These are phyloP conservation scores for Nymphalis io DNA, from an alignment of 1,140 invertebrate genomes.

Conservation along the genomic window DNA sequence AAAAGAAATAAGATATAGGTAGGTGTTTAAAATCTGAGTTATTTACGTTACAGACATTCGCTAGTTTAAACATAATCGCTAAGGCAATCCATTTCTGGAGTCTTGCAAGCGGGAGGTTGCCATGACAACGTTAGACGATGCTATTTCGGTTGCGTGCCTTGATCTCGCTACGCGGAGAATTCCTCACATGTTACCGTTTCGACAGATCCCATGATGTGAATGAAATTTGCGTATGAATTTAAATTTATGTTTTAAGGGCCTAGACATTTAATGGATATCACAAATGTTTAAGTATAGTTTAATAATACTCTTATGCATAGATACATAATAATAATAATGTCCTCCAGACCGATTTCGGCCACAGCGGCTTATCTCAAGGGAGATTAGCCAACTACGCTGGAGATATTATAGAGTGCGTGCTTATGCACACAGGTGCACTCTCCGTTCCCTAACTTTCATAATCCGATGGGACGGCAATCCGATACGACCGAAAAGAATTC, in stretches of 20 bases:
- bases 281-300: no score
- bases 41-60: background rate
- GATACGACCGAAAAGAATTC: no score
- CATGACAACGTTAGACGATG: constrained; percentile 16
- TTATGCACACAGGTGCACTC: no score
- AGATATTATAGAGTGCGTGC: no score
- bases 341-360: no score
- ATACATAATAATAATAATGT: no score
- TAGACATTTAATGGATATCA: no score
- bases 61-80: background rate
- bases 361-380: no score
- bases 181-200: constrained; percentile 13
- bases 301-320: no score
- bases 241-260: background rate
- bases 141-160: constrained; percentile 19
- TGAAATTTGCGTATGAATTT: constrained; percentile 3
- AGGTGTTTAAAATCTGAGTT: background rate
- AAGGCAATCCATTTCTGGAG: background rate
- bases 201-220: constrained; percentile 8
- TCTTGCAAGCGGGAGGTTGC: constrained; percentile 24
- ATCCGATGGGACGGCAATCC: no score
- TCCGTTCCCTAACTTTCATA: no score
- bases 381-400: no score
- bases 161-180: constrained; percentile 21
- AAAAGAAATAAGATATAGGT: background rate